Evolutionary conservation across 2,888 invertebrate genomes (phyloP).

Genomic region (Glomeris marginata): DNA sequence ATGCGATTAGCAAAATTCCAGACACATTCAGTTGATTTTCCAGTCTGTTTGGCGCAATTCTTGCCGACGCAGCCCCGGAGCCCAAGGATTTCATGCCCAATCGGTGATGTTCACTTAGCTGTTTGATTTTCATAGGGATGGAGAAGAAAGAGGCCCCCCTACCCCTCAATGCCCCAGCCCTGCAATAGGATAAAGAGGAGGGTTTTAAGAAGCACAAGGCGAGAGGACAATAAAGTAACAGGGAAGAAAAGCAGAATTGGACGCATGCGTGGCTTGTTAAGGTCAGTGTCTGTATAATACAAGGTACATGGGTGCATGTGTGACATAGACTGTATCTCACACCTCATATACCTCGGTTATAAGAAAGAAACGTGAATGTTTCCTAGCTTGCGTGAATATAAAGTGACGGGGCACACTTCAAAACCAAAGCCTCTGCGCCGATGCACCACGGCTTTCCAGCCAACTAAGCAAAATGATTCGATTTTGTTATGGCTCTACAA

Average conservation of each 20-base stretch:
- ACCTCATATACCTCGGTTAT: too few relatives aligned
- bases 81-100: conserved; percentile 15
- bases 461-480: conserved; percentile 6
- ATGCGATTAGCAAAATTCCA: conserved; percentile 16
- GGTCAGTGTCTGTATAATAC: too few relatives aligned
- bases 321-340: too few relatives aligned
- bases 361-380: too few relatives aligned
- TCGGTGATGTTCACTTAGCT: conserved; percentile 16
- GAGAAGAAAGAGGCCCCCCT: not conserved
- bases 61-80: conserved; percentile 1
- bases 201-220: not conserved
- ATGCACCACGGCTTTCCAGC: not conserved
- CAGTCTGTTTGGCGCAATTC: conserved; percentile 15
- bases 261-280: too few relatives aligned
- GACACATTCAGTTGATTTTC: conserved; percentile 16
- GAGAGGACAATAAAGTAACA: too few relatives aligned
- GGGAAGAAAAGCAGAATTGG: too few relatives aligned
- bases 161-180: not conserved
- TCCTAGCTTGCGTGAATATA: too few relatives aligned
- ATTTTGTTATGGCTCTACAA: not conserved
- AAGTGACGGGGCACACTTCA: not conserved
- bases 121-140: conserved; percentile 15
- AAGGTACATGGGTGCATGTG: too few relatives aligned
- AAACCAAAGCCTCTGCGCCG: not conserved
- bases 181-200: not conserved